These are phyloP conservation scores for Syrrhaptes paradoxus DNA, from an alignment of 2,113 vertebrate genomes.

Conservation along the genomic window DNA sequence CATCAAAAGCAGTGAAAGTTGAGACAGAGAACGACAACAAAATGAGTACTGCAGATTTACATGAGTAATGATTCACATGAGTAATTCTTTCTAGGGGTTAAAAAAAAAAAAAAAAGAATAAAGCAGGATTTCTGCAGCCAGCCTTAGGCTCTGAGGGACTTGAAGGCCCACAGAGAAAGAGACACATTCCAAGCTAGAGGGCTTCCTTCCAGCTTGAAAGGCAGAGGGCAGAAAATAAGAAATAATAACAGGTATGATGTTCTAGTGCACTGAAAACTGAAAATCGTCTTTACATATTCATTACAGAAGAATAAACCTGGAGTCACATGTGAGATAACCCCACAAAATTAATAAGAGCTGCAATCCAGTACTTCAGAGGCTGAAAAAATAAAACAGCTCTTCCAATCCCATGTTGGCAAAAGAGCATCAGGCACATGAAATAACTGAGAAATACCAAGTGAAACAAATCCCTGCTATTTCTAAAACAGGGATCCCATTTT, in stretches of 20 bases:
- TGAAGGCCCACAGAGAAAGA: background rate
- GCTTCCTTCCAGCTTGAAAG: constrained; percentile 36
- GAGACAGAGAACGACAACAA: background rate
- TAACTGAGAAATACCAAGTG: background rate
- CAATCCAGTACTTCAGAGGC: background rate
- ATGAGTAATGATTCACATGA: background rate
- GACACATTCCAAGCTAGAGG: constrained; percentile 29
- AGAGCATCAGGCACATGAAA: background rate
- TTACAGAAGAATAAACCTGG: background rate
- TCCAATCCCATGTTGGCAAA: background rate
- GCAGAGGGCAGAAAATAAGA: constrained; percentile 53
- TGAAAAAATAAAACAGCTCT: background rate
- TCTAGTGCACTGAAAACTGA: background rate
- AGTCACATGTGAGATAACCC: background rate
- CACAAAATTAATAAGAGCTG: background rate
- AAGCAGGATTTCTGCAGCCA: constrained; percentile 24
- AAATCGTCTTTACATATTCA: constrained; percentile 40
- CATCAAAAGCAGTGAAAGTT: background rate
- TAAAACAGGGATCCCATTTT: background rate
- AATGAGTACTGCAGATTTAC: background rate
- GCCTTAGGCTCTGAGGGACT: background rate
- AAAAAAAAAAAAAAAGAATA: background rate
- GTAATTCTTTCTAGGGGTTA: background rate
- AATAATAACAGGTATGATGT: constrained; percentile 44
- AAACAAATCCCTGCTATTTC: background rate